Percentiles rank a stretch among this genome's conserved stretches.
Conservation (phyloP, 2,113 vertebrate genomes). For the Tautogolabrus adspersus region DNA sequence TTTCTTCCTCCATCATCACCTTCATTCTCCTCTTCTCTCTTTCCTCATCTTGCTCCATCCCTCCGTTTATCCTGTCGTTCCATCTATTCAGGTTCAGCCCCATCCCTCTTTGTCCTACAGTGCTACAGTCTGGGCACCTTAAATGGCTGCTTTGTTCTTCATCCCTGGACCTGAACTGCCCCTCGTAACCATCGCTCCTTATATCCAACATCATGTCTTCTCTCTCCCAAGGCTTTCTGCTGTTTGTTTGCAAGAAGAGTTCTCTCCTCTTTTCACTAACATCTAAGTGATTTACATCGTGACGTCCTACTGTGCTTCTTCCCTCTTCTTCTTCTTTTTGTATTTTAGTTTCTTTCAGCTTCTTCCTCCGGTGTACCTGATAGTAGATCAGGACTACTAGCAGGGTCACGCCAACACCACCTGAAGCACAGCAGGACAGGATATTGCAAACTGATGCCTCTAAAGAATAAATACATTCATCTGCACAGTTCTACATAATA, state of each 20-base stretch:
- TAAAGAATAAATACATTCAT: not conserved
- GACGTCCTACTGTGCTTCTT: conserved; percentile 19
- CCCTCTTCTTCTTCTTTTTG: conserved; percentile 60
- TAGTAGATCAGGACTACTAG: conserved; percentile 64
- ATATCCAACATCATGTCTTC: conserved; percentile 8
- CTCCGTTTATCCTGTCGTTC: conserved; percentile 38
- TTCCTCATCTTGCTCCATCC: conserved; percentile 39
- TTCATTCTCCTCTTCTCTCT: conserved; percentile 39
- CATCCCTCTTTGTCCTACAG: not conserved
- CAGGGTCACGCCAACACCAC: conserved; percentile 76
- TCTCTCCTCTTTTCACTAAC: conserved; percentile 36
- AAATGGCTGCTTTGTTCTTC: conserved; percentile 16
- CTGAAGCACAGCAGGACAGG: conserved; percentile 62
- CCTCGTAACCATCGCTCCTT: not conserved
- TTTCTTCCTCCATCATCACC: conserved; percentile 45
- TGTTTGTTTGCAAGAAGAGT: too few species aligned
- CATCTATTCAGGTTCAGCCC: conserved; percentile 10
- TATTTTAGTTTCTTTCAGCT: conserved; percentile 44
- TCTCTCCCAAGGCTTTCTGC: conserved; percentile 28
- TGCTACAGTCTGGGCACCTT: conserved; percentile 39
- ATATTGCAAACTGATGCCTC: not conserved
- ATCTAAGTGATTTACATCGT: conserved; percentile 58
- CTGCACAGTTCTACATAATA: too few species aligned
- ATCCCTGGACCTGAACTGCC: conserved; percentile 2
- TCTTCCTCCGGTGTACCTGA: conserved; percentile 55